phyloP scores from a whole-genome alignment of 2,888 invertebrate genomes.

The Oxytorus armatus region DNA sequence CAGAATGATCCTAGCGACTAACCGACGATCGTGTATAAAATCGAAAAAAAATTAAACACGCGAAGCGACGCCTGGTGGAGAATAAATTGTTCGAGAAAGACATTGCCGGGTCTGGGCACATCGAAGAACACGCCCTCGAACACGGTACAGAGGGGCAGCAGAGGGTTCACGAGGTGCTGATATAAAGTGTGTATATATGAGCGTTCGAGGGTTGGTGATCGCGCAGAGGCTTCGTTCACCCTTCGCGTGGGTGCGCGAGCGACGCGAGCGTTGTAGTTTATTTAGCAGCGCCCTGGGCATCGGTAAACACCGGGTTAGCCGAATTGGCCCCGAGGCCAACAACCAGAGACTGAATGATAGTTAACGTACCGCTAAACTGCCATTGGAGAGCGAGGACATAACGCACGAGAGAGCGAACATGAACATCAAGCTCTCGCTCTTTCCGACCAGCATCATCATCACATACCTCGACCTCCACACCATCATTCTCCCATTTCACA shows the following conservation, averaged over 20 bases:
- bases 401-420: conserved; percentile 59
- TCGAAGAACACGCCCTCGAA: conserved; percentile 51
- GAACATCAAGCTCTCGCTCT: conserved; percentile 44
- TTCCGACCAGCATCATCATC: conserved; percentile 43
- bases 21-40: conserved; percentile 2
- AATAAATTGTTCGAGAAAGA: conserved; percentile 44
- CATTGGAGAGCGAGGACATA: conserved; percentile 79
- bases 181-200: conserved; percentile 9
- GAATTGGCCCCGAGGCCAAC: conserved; percentile 82
- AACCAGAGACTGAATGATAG: conserved; percentile 81
- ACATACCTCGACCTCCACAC: conserved; percentile 21
- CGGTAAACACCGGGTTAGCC: conserved; percentile 84
- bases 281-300: conserved; percentile 84
- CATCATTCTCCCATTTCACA: conserved; percentile 38
- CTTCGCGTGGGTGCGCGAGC: conserved; percentile 45
- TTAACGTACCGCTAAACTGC: conserved; percentile 84
- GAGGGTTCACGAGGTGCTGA: conserved; percentile 28
- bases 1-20: background rate
- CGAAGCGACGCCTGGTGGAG: background rate
- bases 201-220: conserved; percentile 51
- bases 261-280: conserved; percentile 79
- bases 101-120: conserved; percentile 13
- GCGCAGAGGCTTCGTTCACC: conserved; percentile 42
- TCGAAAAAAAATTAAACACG: background rate
- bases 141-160: conserved; percentile 5